These are phyloP conservation scores for Dermochelys coriacea DNA, from an alignment of 2,797 vertebrate genomes.

Conservation along the genomic window DNA sequence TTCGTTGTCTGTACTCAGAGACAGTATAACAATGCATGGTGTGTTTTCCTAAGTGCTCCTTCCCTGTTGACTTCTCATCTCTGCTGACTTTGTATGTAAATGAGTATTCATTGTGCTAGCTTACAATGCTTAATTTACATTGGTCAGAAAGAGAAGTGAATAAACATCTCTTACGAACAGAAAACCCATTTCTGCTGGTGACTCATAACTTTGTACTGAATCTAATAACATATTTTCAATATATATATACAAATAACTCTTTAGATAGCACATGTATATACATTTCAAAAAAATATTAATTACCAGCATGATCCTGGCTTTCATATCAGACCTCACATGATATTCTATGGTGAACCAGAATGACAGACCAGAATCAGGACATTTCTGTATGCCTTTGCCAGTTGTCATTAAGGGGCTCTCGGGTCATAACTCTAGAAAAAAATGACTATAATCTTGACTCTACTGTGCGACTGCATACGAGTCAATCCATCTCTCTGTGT, in stretches of 20 bases:
- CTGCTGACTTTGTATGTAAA: not conserved
- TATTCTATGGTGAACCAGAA: not conserved
- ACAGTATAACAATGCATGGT: not conserved
- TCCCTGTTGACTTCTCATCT: not conserved
- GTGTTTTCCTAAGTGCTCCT: not conserved
- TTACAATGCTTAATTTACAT: not conserved
- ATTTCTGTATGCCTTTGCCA: not conserved
- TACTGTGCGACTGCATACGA: not conserved
- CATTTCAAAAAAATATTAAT: not conserved
- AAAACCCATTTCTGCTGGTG: not conserved
- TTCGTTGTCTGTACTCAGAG: not conserved
- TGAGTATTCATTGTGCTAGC: not conserved
- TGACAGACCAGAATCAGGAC: not conserved
- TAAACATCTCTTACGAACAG: not conserved
- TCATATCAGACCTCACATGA: not conserved
- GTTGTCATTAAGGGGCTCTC: not conserved
- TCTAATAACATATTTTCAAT: not conserved
- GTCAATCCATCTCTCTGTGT: not conserved
- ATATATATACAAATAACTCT: not conserved
- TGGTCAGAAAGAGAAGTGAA: not conserved
- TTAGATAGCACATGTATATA: too few species aligned
- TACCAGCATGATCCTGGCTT: not conserved
- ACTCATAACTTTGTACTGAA: not conserved
- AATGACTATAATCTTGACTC: not conserved
- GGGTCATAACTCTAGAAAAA: not conserved